A percentile compares a stretch with the other conserved stretches of the same genome.
Conservation (phyloP, 2,888 invertebrate species). For the Rugalucina vietnamica region DNA sequence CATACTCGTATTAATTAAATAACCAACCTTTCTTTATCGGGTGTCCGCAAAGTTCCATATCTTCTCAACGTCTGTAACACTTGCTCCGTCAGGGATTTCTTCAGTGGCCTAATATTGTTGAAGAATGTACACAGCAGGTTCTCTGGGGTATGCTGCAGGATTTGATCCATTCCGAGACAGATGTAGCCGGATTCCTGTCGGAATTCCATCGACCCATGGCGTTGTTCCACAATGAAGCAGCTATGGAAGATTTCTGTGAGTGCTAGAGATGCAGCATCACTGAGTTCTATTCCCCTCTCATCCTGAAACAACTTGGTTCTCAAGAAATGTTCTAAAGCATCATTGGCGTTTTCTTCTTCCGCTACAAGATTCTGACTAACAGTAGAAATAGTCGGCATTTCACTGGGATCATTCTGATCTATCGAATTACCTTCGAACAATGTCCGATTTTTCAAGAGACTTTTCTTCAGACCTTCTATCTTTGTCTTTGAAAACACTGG, state of each 20-base stretch:
- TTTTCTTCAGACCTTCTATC: constrained; percentile 78
- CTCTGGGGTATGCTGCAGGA: constrained; percentile 77
- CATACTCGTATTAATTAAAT: not conserved
- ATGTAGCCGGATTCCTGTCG: constrained; percentile 81
- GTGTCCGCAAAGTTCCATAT: constrained; percentile 79
- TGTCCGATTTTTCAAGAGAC: constrained; percentile 73
- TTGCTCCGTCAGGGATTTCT: constrained; percentile 80
- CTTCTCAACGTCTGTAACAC: constrained; percentile 76
- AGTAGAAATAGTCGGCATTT: constrained; percentile 76
- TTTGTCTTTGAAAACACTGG: constrained; percentile 78
- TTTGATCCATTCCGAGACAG: constrained; percentile 81
- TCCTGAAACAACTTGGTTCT: constrained; percentile 72
- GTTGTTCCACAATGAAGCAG: constrained; percentile 82
- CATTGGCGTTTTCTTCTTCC: constrained; percentile 74
- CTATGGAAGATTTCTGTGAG: constrained; percentile 83
- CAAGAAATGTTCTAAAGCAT: constrained; percentile 78
- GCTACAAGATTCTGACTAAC: constrained; percentile 77
- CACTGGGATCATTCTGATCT: constrained; percentile 70
- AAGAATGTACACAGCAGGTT: constrained; percentile 80
- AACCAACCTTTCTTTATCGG: constrained; percentile 77
- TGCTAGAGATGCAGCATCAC: constrained; percentile 76
- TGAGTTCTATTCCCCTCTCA: constrained; percentile 65
- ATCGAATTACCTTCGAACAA: constrained; percentile 70
- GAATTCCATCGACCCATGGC: constrained; percentile 65
- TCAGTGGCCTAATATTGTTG: constrained; percentile 74